phyloP scores from a whole-genome alignment of 2,888 invertebrate species.

The Drosophila meridionalis region DNA sequence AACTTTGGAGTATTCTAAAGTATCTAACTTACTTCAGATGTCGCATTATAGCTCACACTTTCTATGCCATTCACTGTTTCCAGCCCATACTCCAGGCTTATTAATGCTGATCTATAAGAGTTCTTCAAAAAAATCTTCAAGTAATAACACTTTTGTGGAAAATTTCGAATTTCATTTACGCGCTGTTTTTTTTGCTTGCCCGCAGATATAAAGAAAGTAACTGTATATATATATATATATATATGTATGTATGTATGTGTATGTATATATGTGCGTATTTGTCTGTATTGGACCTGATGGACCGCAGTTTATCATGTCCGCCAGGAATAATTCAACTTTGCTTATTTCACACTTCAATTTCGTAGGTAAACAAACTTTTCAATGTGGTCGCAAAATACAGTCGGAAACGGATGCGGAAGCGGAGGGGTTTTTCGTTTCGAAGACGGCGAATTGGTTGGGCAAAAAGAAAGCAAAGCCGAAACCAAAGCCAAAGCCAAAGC shows the following conservation, averaged over 20 bases:
- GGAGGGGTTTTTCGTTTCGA: constrained; percentile 4
- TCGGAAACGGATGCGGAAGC: not conserved
- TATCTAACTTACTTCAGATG: not conserved
- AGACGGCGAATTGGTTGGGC: constrained; percentile 2
- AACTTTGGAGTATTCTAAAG: not conserved
- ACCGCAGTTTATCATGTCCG: constrained; percentile 81
- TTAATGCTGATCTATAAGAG: constrained; percentile 26
- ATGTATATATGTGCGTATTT: not conserved
- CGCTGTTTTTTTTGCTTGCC: constrained; percentile 1
- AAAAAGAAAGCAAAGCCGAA: constrained; percentile 30
- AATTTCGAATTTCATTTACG: constrained; percentile 46
- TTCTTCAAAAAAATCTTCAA: constrained; percentile 14
- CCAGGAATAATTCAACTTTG: constrained; percentile 83
- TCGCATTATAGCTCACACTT: not conserved
- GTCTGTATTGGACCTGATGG: constrained; percentile 37
- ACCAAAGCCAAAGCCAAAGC: constrained; percentile 34
- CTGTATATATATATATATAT: not conserved
- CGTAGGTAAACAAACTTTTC: constrained; percentile 80
- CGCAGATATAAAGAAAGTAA: constrained; percentile 2
- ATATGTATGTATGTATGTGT: not conserved
- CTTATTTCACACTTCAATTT: constrained; percentile 83
- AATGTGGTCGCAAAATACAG: constrained; percentile 31
- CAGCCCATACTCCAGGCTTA: not conserved
- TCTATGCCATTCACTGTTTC: not conserved
- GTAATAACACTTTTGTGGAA: constrained; percentile 51